These are phyloP conservation scores for Orestias chungarensis DNA, from an alignment of 2,797 vertebrate species.

Conservation along the genomic window DNA sequence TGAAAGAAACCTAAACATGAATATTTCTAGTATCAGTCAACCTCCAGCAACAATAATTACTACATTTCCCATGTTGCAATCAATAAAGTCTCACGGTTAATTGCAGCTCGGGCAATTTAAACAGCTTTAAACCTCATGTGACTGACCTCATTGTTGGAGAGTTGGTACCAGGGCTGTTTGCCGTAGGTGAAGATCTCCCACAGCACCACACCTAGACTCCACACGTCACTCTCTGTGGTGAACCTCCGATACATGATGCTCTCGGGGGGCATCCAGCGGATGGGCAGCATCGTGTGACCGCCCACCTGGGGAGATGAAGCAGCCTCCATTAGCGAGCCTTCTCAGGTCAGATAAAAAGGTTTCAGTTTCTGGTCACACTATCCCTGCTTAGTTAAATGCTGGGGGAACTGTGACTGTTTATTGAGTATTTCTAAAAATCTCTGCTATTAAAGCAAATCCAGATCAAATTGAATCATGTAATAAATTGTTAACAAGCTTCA, in stretches of 20 bases:
- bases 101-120: background rate
- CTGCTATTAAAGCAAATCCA: background rate
- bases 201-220: slow-evolving; percentile 97
- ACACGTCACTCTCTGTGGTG: slow-evolving; percentile 98
- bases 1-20: background rate
- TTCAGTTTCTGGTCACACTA: background rate
- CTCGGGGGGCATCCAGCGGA: slow-evolving; percentile 99
- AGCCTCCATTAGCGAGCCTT: slow-evolving; percentile 11
- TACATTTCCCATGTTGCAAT: slow-evolving; percentile 4
- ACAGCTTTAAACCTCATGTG: background rate
- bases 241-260: slow-evolving; percentile 99
- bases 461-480: background rate
- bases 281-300: slow-evolving; percentile 98
- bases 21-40: background rate
- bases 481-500: background rate
- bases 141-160: slow-evolving; percentile 97
- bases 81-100: background rate
- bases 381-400: background rate
- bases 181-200: slow-evolving; percentile 99
- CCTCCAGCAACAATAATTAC: background rate
- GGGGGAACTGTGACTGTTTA: background rate
- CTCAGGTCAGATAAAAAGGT: background rate
- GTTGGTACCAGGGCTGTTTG: slow-evolving; percentile 99
- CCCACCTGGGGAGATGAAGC: slow-evolving; percentile 85
- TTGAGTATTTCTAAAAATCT: background rate